Evolutionary conservation across 2,888 invertebrate genomes (phyloP).

Genomic region (Diplolepis rosae): DNA sequence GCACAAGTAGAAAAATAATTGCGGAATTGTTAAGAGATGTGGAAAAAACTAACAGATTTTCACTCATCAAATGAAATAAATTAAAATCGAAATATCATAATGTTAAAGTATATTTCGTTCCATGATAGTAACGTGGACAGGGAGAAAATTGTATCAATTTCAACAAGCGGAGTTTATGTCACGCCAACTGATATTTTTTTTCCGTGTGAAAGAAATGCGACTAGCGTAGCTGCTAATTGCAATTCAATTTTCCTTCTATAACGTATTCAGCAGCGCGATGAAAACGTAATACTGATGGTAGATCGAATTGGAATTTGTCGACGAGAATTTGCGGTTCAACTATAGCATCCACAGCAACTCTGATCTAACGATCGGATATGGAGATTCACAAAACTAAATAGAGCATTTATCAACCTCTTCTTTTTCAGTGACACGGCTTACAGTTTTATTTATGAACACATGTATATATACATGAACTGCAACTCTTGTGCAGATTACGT

Average conservation of each 20-base stretch:
- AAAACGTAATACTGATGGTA: conserved; percentile 8
- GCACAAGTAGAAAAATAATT: no score
- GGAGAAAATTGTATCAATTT: conserved; percentile 8
- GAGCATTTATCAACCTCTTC: neutral
- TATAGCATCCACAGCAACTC: neutral
- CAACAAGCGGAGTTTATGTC: neutral
- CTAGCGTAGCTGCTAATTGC: neutral
- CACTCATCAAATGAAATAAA: neutral
- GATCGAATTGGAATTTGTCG: neutral
- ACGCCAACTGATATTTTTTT: conserved; percentile 14
- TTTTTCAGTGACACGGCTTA: no score
- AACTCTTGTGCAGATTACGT: no score
- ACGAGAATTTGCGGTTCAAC: conserved; percentile 10
- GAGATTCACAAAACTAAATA: neutral
- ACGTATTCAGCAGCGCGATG: neutral
- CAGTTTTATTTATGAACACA: no score
- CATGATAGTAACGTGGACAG: neutral
- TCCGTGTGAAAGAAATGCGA: neutral
- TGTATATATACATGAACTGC: no score
- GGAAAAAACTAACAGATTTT: neutral
- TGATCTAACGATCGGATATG: neutral
- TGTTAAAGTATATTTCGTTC: neutral
- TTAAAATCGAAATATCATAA: neutral
- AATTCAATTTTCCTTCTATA: conserved; percentile 15
- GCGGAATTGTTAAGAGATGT: no score